Evolutionary conservation across 2,113 vertebrate species (phyloP), one percentile per base, ranked within the genome.

Genomic region (Nibea coibor): DNA sequence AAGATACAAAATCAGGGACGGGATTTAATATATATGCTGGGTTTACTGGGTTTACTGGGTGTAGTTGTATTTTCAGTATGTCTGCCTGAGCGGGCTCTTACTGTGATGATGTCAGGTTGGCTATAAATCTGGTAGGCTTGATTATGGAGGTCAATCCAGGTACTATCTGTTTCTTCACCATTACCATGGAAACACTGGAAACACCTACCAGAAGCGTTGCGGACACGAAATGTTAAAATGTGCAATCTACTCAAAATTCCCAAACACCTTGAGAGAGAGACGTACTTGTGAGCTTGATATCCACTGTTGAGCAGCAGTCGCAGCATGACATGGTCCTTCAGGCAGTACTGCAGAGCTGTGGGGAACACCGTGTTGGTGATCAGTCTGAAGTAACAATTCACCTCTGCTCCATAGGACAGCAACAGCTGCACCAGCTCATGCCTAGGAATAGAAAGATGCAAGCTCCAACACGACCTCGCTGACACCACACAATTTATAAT

Each of bases 371-470:
- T 97, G 76, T 97, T 94, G 59, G 92, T 96, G 72, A 97, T 87
- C 16, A 90, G 88, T 74, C 94, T 96, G 72, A 98, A 98, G 82
- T 96, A 97, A 81, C 96, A 96, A 73, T 96, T 98, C 72, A 97
- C 96, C 0, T 97, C 94, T 1, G 96, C 96, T 61, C 95, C 95
- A 0, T 95, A 87, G 10, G 91, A 94, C 0, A 98, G 93, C 17
- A 98, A 93, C 78, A 97, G 84, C 56, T 92, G 87, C 81, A 96
- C 95, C 50, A 96, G 88, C 87, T 96, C 96, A 11, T 96, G 93
- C 67, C 93, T 97, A 39, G 1, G 51, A 28, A 26, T 1, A 58
- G 19, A 45, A 19, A 80, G 53, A n/a, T 4, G 28, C 54, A 16
- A 50, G 22, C 54, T 42, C n/a, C 20, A 39, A 53, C 54, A 24